These are phyloP conservation scores for Lordiphosa mommai DNA, from an alignment of 1,140 invertebrate species.

Conservation along the genomic window DNA sequence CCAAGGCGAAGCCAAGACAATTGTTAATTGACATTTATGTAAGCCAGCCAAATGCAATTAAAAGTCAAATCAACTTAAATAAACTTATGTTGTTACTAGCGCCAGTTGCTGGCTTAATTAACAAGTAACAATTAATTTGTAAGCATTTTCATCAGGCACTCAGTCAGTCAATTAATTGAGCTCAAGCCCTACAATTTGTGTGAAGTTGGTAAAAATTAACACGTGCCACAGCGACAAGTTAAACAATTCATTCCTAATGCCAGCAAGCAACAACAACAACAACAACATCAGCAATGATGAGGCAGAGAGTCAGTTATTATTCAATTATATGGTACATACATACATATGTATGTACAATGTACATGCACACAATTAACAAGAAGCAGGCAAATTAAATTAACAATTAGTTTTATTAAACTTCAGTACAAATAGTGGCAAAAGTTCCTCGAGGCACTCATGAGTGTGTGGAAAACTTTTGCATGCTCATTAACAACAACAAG, in stretches of 20 bases:
- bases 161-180: slow-evolving; percentile 24
- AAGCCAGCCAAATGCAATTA: slow-evolving; percentile 52
- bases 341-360: slow-evolving; percentile 26
- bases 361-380: slow-evolving; percentile 74
- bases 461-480: slow-evolving; percentile 60
- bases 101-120: slow-evolving; percentile 16
- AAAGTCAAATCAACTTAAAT: slow-evolving; percentile 59
- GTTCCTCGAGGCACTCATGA: slow-evolving; percentile 24
- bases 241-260: slow-evolving; percentile 27
- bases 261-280: background rate
- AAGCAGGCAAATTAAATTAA: slow-evolving; percentile 78
- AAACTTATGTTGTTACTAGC: slow-evolving; percentile 15
- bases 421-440: slow-evolving; percentile 33
- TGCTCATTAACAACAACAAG: slow-evolving; percentile 69
- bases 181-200: no score
- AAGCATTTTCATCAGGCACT: slow-evolving; percentile 26
- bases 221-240: no score
- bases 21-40: slow-evolving; percentile 55
- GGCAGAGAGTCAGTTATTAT: slow-evolving; percentile 57
- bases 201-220: no score
- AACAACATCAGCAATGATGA: background rate
- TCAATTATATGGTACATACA: slow-evolving; percentile 49
- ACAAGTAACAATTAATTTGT: slow-evolving; percentile 54
- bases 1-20: slow-evolving; percentile 42
- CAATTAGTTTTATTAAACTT: slow-evolving; percentile 79